Base-by-base conservation (phyloP, 2,888 invertebrate species). In the Lagria hirta region DNA sequence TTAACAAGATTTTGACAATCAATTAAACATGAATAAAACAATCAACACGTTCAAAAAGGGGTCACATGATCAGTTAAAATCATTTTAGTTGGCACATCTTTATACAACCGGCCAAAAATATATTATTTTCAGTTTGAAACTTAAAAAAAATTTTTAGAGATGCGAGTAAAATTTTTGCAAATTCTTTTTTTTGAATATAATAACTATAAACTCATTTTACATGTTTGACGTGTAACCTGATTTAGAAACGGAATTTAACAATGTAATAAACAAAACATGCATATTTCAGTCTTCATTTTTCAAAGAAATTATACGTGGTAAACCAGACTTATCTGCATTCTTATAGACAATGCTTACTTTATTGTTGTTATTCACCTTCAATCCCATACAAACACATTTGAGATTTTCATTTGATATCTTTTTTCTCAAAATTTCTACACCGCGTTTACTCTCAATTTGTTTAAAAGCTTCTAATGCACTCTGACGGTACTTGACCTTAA, bases 321-420 rank as follows among this genome's bases (percentile, higher is more conserved):
- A 11, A 12, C 32, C 32, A 32, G 20, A 8, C 14, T 32, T 12
- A 21, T 32, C 32, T 32, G 32, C 32, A 21, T 32, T 32, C 21
- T 32, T 32, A 32, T 32, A 32, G 21, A 14, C 21, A 32, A 32
- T 32, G 21, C 21, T 32, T 32, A 32, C 17, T 32, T 32, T 21
- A 21, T 32, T 32, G 32, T 32, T 32, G 6, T 21, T 21, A 32
- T 32, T 8, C 32, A 32, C 32, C 21, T 32, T 32, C 32, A 32
- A 21, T 32, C 21, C 32, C 14, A 21, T 21, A 21, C 21, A 32
- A 32, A 32, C 32, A 32, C 32, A 32, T 32, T 32, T 21, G 12
- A 32, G 13, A 3, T 20, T 11, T 32, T 32, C 21, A 21, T 32
- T 32, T 32, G 32, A 21, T 21, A 32, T 13, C 14, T 13, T 21